A percentile compares a stretch with the other conserved stretches of the same genome.
phyloP scores from a whole-genome alignment of 2,797 vertebrate genomes.

The Nyctalus aviator region DNA sequence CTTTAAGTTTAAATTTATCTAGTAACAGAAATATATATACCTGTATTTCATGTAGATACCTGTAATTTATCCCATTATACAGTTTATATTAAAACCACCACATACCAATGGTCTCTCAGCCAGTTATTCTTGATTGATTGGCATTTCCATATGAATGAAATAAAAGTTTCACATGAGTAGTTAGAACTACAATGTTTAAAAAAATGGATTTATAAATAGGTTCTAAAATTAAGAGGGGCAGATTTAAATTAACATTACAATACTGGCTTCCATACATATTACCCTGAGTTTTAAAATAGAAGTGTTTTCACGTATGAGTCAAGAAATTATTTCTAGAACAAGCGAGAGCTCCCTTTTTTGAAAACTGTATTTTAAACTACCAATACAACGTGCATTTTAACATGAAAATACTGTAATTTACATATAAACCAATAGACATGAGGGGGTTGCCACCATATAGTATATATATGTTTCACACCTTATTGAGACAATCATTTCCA shows the following conservation, averaged over 20 bases:
- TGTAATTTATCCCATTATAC: slow-evolving; percentile 6
- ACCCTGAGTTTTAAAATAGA: slow-evolving; percentile 68
- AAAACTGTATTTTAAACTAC: slow-evolving; percentile 56
- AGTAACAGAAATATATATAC: background rate
- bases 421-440: background rate
- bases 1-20: slow-evolving; percentile 33
- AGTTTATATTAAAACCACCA: slow-evolving; percentile 49
- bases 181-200: background rate
- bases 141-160: slow-evolving; percentile 51
- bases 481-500: slow-evolving; percentile 36
- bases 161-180: slow-evolving; percentile 47
- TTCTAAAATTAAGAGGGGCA: slow-evolving; percentile 61
- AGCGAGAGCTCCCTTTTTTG: slow-evolving; percentile 46
- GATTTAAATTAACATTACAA: slow-evolving; percentile 64
- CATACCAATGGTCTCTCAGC: background rate
- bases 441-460: background rate
- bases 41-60: background rate
- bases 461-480: slow-evolving; percentile 33
- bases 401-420: background rate
- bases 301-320: slow-evolving; percentile 36
- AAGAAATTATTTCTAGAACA: slow-evolving; percentile 68
- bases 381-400: slow-evolving; percentile 5
- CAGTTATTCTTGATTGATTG: slow-evolving; percentile 36
- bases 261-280: slow-evolving; percentile 46
- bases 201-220: background rate